Percentiles rank a stretch among this genome's conserved stretches.
These are phyloP conservation scores for Formica selysi DNA, from an alignment of 1,140 invertebrate genomes.

Conservation along the genomic window DNA sequence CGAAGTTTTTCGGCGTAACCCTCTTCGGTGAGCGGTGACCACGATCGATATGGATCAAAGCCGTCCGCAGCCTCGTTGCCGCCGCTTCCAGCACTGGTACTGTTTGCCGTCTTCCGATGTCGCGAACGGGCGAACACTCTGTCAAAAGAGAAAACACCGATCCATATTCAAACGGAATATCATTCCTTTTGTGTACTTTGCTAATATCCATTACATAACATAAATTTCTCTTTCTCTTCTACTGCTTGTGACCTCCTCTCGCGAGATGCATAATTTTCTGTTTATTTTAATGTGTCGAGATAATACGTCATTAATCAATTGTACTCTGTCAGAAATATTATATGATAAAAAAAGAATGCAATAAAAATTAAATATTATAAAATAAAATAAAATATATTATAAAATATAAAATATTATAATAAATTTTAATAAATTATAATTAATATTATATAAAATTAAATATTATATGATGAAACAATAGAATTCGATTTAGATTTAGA, in stretches of 20 bases:
- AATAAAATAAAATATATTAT: too few species aligned
- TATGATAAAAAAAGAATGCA: too few species aligned
- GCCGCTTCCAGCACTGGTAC: constrained; percentile 82
- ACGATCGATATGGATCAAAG: constrained; percentile 86
- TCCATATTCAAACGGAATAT: neutral
- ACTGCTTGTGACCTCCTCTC: neutral
- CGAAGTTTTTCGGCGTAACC: constrained; percentile 94
- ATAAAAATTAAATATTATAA: too few species aligned
- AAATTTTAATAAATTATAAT: too few species aligned
- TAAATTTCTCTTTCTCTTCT: neutral
- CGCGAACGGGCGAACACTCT: constrained; percentile 94
- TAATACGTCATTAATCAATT: neutral
- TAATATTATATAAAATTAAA: too few species aligned
- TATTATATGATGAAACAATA: neutral
- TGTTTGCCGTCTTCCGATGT: constrained; percentile 90
- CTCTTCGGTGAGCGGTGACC: constrained; percentile 94
- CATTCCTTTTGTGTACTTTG: neutral
- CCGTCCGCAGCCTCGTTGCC: constrained; percentile 86
- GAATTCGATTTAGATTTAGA: neutral
- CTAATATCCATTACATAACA: neutral
- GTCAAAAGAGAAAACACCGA: constrained; percentile 39
- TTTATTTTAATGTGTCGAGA: neutral
- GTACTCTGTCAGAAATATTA: neutral
- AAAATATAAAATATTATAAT: too few species aligned
- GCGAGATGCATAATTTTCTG: neutral